Conservation (phyloP, 2,797 vertebrate species). For the Loriculus beryllinus region DNA sequence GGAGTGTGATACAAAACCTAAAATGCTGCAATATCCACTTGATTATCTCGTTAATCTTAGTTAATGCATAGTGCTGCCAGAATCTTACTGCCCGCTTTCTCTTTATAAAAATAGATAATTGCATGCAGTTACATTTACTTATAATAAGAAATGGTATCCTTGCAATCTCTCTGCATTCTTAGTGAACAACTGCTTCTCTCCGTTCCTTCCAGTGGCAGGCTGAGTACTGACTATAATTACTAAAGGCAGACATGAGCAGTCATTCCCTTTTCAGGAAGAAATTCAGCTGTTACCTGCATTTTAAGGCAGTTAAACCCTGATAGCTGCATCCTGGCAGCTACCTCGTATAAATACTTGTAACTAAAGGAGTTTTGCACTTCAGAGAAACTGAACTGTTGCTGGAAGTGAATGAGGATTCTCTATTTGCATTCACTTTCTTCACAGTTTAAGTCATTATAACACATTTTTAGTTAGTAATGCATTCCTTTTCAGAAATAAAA, state of each 20-base stretch:
- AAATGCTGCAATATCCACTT: not conserved
- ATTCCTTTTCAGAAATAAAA: not conserved
- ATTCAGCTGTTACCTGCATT: not conserved
- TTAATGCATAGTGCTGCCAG: not conserved
- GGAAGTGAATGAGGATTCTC: not conserved
- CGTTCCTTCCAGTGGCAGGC: not conserved
- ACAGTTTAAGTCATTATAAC: not conserved
- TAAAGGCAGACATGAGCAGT: not conserved
- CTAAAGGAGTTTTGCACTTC: not conserved
- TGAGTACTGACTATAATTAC: not conserved
- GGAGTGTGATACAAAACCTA: not conserved
- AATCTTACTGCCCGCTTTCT: not conserved
- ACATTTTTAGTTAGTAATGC: not conserved
- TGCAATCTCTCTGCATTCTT: not conserved
- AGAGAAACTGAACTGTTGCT: not conserved
- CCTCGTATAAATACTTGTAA: not conserved
- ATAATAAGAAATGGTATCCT: not conserved
- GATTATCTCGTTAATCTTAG: not conserved
- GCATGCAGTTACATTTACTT: not conserved
- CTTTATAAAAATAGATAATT: not conserved
- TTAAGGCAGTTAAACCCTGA: not conserved
- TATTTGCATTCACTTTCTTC: not conserved
- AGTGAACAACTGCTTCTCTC: not conserved
- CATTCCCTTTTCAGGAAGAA: not conserved
- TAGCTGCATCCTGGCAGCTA: not conserved